Evolutionary conservation across 1,140 invertebrate species (phyloP), one percentile per base, ranked within the genome.

Genomic region (Cydia fagiglandana): DNA sequence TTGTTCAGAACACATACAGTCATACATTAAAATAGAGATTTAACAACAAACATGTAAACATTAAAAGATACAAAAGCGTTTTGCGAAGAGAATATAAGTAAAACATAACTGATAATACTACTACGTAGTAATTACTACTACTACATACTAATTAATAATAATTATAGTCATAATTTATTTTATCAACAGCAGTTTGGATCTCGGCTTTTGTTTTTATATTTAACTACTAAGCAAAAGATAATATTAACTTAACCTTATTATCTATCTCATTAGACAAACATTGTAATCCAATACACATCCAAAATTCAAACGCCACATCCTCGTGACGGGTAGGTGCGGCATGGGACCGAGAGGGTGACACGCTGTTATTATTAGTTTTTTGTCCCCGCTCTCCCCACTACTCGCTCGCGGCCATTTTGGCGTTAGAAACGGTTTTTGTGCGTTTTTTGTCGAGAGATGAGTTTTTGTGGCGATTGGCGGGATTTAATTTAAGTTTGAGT

Each of bases 281-380:
- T 10, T 24, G 50, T 53, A 53, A 53, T 17, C 50, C n/a, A 53
- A 17, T 61, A 10, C 56, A 61, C 34, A 70, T 83, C 73, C 77
- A 68, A 75, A 77, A 84, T 87, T 84, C 85, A 82, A 90, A 88
- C 87, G 87, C 84, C 78, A 81, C 84, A 76, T 77, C 17, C 15
- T 56, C 82, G 83, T 85, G 84, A 78, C 78, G 84, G 81, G 86
- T 86, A 88, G 88, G 84, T 85, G 85, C 84, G 84, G 83, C 82
- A 76, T 85, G 84, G 85, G 81, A 87, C 79, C 74, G 74, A 79
- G 83, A 81, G 89, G 88, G 89, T 91, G 88, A 90, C 88, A 89
- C 86, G 78, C 83, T 86, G 91, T 90, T 92, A 92, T 92, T 92
- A 91, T 92, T 92, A 92, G 91, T 92, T 91, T 91, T 91, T 91